phyloP scores from a whole-genome alignment of 2,797 vertebrate genomes.

The Sebastes iracundus region DNA sequence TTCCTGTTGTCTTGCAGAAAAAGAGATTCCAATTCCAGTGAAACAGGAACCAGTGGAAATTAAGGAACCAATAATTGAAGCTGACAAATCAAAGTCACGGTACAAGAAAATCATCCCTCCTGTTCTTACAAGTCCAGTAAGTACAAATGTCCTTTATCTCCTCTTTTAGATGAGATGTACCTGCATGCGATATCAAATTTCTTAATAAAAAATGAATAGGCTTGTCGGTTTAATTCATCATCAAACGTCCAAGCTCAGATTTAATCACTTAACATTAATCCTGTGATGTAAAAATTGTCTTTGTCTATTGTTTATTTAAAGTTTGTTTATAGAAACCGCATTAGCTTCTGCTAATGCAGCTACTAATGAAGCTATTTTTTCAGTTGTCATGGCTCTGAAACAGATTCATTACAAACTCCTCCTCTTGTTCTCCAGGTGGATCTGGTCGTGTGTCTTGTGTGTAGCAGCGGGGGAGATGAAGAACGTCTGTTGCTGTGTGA shows the following conservation, averaged over 20 bases:
- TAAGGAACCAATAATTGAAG: constrained; percentile 83
- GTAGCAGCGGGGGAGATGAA: constrained; percentile 93
- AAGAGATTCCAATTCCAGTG: constrained; percentile 81
- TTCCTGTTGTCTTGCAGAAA: constrained; percentile 75
- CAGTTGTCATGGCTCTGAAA: background rate
- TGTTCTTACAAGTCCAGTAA: constrained; percentile 85
- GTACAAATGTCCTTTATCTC: constrained; percentile 31
- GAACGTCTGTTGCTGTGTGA: constrained; percentile 94
- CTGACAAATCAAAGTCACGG: constrained; percentile 88
- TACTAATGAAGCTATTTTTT: background rate
- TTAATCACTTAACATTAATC: background rate
- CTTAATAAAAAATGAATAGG: background rate
- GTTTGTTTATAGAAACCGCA: background rate
- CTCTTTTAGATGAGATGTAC: background rate
- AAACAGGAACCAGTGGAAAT: constrained; percentile 87
- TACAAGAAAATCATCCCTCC: constrained; percentile 86
- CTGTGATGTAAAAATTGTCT: background rate
- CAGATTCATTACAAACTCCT: background rate
- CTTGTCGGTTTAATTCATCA: background rate
- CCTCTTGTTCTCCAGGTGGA: constrained; percentile 86
- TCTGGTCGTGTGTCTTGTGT: constrained; percentile 93
- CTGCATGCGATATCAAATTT: background rate
- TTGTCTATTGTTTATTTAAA: background rate
- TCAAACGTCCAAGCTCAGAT: background rate
- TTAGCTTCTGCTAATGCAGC: background rate